phyloP scores from a whole-genome alignment of 2,888 invertebrate species.

The Catocala fraxini region DNA sequence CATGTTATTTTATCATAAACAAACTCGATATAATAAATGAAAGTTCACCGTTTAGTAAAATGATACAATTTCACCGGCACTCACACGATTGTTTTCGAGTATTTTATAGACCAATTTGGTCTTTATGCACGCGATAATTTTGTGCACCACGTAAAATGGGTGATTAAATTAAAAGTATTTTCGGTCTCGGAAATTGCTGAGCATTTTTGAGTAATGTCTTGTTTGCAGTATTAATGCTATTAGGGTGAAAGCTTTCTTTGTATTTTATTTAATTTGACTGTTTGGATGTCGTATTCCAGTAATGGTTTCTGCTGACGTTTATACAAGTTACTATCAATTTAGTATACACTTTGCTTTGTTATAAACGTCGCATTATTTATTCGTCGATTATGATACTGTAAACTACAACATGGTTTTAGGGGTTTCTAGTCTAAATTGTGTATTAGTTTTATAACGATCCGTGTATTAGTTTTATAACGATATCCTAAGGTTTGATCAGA shows the following conservation, averaged over 20 bases:
- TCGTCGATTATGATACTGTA: too few relatives aligned
- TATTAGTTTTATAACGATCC: too few relatives aligned
- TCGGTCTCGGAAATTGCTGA: conserved; percentile 24
- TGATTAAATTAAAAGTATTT: conserved; percentile 32
- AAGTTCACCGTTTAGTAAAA: conserved; percentile 32
- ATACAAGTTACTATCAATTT: too few relatives aligned
- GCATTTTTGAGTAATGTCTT: conserved; percentile 18
- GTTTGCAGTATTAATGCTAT: not conserved
- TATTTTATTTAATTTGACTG: not conserved
- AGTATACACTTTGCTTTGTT: too few relatives aligned
- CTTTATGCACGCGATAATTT: conserved; percentile 52
- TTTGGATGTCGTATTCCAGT: too few relatives aligned
- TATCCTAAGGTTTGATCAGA: too few relatives aligned
- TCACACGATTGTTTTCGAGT: conserved; percentile 55
- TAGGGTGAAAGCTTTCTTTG: conserved; percentile 7
- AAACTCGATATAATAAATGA: conserved; percentile 29
- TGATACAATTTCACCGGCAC: conserved; percentile 38
- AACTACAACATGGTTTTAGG: too few relatives aligned
- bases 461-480: too few relatives aligned
- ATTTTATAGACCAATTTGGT: conserved; percentile 42
- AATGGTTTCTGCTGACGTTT: too few relatives aligned
- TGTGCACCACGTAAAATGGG: conserved; percentile 20
- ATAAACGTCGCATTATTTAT: too few relatives aligned
- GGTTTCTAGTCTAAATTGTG: too few relatives aligned
- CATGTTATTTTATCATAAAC: conserved; percentile 2